Conservation (phyloP, 2,888 invertebrate genomes). For the Zygogramma bicolorata region DNA sequence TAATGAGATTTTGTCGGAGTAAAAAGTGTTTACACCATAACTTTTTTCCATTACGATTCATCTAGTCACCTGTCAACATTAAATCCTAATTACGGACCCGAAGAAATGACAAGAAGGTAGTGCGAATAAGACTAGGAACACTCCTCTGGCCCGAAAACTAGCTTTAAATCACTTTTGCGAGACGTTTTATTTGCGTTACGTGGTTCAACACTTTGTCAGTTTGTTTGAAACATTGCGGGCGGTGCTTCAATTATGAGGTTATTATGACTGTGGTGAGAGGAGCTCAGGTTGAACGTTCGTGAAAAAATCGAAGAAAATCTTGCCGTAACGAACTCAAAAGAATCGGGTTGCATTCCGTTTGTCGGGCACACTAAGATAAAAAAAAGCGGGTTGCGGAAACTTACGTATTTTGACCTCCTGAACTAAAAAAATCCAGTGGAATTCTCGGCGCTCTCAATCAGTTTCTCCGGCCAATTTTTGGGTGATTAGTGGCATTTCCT, state of each 20-base stretch:
- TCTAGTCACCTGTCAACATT: slow-evolving; percentile 19
- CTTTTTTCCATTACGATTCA: slow-evolving; percentile 18
- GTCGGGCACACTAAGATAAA: too few relatives aligned
- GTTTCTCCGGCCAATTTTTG: too few relatives aligned
- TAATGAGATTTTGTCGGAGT: background rate
- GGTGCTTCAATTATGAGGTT: slow-evolving; percentile 6
- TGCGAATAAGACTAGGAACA: background rate
- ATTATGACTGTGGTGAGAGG: background rate
- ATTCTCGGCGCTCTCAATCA: too few relatives aligned
- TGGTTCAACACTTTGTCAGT: slow-evolving; percentile 27
- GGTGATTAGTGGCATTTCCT: too few relatives aligned
- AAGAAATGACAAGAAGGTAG: slow-evolving; percentile 15
- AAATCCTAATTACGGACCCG: slow-evolving; percentile 23
- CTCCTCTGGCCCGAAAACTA: slow-evolving; percentile 15
- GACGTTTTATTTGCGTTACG: slow-evolving; percentile 33
- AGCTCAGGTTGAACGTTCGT: too few relatives aligned
- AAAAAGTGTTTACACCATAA: slow-evolving; percentile 12
- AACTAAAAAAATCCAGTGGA: too few relatives aligned
- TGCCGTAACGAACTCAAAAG: too few relatives aligned
- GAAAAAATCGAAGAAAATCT: too few relatives aligned
- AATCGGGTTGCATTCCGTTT: too few relatives aligned
- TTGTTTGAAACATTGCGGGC: slow-evolving; percentile 15
- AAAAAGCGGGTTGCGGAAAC: too few relatives aligned
- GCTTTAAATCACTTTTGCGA: slow-evolving; percentile 27
- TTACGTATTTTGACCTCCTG: too few relatives aligned